These are phyloP conservation scores for Rhagium mordax DNA, from an alignment of 2,888 invertebrate genomes.

Conservation along the genomic window DNA sequence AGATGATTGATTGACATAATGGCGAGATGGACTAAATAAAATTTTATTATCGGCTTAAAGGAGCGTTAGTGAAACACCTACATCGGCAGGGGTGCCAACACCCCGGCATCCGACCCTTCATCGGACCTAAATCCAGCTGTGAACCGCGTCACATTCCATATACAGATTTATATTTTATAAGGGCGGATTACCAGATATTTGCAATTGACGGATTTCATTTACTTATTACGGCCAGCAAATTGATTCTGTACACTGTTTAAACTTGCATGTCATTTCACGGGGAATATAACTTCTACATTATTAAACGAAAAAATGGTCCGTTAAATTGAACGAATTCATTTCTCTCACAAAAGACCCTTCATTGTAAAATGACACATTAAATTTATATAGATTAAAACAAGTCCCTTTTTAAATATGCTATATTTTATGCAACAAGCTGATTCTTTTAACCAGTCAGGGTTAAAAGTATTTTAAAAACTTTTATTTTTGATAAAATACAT, in stretches of 20 bases:
- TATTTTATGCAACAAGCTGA: constrained; percentile 17
- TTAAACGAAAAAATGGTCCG: constrained; percentile 38
- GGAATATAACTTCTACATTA: constrained; percentile 35
- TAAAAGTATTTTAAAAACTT: not conserved
- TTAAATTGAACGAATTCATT: constrained; percentile 45
- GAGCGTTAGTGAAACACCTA: constrained; percentile 58
- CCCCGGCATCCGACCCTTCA: constrained; percentile 40
- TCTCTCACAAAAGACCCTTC: constrained; percentile 30
- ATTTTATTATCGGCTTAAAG: constrained; percentile 63
- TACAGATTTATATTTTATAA: constrained; percentile 65
- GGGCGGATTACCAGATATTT: constrained; percentile 64
- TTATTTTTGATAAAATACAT: no score
- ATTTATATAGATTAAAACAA: constrained; percentile 40
- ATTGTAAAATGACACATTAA: constrained; percentile 40
- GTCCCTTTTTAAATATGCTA: constrained; percentile 38
- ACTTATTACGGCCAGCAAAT: constrained; percentile 58
- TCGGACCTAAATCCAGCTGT: constrained; percentile 58
- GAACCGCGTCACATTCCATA: constrained; percentile 64
- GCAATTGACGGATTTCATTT: constrained; percentile 62
- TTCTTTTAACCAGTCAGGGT: not conserved
- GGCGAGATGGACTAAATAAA: constrained; percentile 60
- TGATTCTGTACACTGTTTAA: constrained; percentile 55
- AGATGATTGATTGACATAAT: constrained; percentile 57
- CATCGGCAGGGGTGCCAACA: constrained; percentile 48
- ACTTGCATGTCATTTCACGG: constrained; percentile 47